Percentiles rank a stretch among this genome's conserved stretches.
These are phyloP conservation scores for Eupithecia subumbrata DNA, from an alignment of 2,888 invertebrate genomes.

Conservation along the genomic window DNA sequence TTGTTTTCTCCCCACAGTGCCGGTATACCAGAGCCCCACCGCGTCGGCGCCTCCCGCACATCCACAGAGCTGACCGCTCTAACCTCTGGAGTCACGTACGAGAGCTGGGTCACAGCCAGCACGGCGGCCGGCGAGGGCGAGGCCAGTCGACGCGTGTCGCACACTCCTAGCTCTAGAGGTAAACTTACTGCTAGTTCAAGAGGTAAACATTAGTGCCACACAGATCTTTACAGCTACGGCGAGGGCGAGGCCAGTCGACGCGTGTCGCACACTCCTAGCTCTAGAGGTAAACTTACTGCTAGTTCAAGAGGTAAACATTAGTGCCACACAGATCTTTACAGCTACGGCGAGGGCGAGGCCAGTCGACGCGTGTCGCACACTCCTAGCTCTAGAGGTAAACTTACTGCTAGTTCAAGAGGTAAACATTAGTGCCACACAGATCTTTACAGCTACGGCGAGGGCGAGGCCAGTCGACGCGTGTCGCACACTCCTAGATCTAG, in stretches of 20 bases:
- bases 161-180: conserved; percentile 81
- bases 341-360: conserved; percentile 80
- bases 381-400: conserved; percentile 78
- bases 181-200: conserved; percentile 20
- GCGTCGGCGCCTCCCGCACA: conserved; percentile 55
- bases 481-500: conserved; percentile 71
- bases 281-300: conserved; percentile 69
- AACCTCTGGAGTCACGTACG: conserved; percentile 78
- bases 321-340: too few species aligned
- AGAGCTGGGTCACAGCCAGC: conserved; percentile 85
- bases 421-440: too few species aligned
- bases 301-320: conserved; percentile 1
- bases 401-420: not conserved
- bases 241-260: conserved; percentile 77
- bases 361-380: conserved; percentile 74
- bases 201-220: too few species aligned
- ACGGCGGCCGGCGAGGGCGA: conserved; percentile 84
- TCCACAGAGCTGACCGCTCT: conserved; percentile 65
- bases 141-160: conserved; percentile 71
- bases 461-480: conserved; percentile 70
- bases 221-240: too few species aligned
- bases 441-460: conserved; percentile 84
- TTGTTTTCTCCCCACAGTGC: conserved; percentile 51
- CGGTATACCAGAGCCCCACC: conserved; percentile 63
- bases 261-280: conserved; percentile 75